Evolutionary conservation across 2,113 vertebrate genomes (phyloP), one percentile per base, ranked within the genome.

Genomic region (Monopterus albus): DNA sequence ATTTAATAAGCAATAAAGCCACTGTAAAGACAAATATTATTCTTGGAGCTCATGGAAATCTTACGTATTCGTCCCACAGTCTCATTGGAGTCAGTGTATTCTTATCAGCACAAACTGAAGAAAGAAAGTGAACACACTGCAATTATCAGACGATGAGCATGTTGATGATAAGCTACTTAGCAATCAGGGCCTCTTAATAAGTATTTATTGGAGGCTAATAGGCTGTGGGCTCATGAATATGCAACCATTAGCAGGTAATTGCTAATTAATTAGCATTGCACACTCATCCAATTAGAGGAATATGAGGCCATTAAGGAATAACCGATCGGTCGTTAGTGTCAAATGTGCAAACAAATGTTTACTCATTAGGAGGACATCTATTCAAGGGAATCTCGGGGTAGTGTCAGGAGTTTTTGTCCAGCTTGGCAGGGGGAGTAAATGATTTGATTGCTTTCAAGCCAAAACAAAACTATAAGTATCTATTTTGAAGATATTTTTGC

Each of bases 231-330:
- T 88, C 69, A 69, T 89, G 81, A 84, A 88, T 83, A 84, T 83
- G 74, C 81, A 68, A 39, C 85, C 82, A 82, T 91, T 90, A 89
- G 85, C 69, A 64, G 75, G 70, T 90, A 90, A 90, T 89, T 88
- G 82, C 61, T 90, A 72, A 89, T 90, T 91, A 91, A 91, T 91
- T 90, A 87, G 82, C 72, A 64, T 67, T 38, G 67, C 82, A 82
- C 69, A 67, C 82, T 83, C 77, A 57, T 74, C 78, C 81, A 89
- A 84, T 89, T 89, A 87, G 58, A 78, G 56, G 86, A 82, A 87
- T 90, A 86, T 81, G 77, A 75, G 76, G 75, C 85, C 85, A 82
- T 89, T 88, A 82, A 81, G 75, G 70, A 86, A 72, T 78, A 85
- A 76, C 72, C 67, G 51, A 84, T 77, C n/a, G 77, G 68, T 78